Conservation (phyloP, 2,797 vertebrate genomes). For the Aphelocoma californica region DNA sequence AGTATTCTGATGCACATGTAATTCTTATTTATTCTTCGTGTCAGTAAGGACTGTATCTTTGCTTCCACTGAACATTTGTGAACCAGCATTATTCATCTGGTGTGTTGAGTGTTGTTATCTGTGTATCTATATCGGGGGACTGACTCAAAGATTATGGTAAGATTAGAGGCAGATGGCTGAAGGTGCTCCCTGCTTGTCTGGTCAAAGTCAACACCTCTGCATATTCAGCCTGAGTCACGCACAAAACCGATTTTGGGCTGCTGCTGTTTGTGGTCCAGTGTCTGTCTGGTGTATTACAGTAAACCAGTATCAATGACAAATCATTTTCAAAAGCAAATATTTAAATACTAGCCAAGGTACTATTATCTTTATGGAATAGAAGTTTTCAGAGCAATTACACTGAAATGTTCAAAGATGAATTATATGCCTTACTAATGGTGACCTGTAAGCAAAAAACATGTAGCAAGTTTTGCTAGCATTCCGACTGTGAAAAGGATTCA, state of each 20-base stretch:
- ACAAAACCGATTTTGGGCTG: background rate
- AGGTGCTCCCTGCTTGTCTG: background rate
- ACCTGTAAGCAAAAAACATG: background rate
- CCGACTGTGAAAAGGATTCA: background rate
- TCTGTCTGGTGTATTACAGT: background rate
- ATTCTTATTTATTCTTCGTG: background rate
- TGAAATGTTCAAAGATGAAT: background rate
- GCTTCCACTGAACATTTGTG: background rate
- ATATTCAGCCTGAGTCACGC: background rate
- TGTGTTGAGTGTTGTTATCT: background rate
- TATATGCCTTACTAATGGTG: background rate
- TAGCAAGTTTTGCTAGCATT: background rate
- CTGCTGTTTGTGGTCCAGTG: background rate
- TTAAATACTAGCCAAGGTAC: background rate
- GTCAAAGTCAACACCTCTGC: background rate
- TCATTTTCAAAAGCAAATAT: background rate
- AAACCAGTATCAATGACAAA: background rate
- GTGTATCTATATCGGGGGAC: background rate
- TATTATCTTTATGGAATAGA: background rate
- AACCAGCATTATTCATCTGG: background rate
- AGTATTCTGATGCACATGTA: background rate
- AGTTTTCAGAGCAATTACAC: background rate
- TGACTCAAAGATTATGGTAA: background rate
- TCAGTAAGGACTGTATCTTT: background rate
- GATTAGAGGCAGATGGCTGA: background rate